phyloP scores from a whole-genome alignment of 2,113 vertebrate genomes.

The Athene cunicularia region DNA sequence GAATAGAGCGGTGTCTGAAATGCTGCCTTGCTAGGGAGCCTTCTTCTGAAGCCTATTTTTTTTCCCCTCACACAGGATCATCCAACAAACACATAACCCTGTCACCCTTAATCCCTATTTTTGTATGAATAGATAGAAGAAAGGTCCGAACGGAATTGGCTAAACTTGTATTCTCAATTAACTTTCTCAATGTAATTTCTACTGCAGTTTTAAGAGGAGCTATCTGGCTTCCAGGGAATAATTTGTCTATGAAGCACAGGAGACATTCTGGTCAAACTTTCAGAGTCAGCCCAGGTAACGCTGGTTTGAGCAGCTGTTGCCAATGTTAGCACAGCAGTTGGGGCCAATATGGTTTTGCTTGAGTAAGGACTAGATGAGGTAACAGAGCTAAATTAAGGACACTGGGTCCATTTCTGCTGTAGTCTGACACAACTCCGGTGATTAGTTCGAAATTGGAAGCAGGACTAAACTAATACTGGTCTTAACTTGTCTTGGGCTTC shows the following conservation, averaged over 20 bases:
- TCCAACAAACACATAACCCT: neutral
- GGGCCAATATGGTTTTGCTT: neutral
- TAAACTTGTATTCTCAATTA: neutral
- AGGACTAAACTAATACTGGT: neutral
- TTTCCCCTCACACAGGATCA: neutral
- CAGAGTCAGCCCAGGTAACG: neutral
- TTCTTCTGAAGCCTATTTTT: neutral
- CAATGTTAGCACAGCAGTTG: neutral
- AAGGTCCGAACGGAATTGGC: neutral
- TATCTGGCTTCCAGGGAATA: neutral
- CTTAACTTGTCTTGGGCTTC: neutral
- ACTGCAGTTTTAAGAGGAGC: neutral
- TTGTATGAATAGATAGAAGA: neutral
- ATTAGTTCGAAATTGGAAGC: neutral
- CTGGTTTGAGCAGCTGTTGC: neutral
- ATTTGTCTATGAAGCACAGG: neutral
- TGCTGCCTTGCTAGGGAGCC: neutral
- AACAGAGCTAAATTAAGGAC: slow-evolving; percentile 16
- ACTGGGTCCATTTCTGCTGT: neutral
- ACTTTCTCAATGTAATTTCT: neutral
- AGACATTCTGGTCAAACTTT: neutral
- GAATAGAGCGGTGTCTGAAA: neutral
- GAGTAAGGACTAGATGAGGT: neutral
- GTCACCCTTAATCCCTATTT: neutral
- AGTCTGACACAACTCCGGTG: neutral